Conservation (phyloP, 2,888 invertebrate genomes). For the Stratiomys singularior region DNA sequence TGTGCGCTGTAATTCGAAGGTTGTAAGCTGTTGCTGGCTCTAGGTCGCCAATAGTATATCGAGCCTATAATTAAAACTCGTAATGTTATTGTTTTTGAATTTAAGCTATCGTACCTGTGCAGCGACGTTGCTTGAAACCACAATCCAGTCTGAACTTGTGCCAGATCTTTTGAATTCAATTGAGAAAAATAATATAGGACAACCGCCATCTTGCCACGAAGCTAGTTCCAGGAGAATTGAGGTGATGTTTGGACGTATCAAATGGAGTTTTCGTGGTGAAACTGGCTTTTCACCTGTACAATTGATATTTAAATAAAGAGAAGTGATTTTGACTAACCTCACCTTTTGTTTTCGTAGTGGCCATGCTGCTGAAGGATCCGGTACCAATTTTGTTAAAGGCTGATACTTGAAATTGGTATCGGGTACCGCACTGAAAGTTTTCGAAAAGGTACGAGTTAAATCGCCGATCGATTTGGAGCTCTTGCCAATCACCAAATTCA, state of each 20-base stretch:
- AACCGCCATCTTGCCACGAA: slow-evolving; percentile 84
- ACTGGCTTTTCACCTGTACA: slow-evolving; percentile 69
- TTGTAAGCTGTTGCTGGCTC: slow-evolving; percentile 68
- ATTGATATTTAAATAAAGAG: too few relatives aligned
- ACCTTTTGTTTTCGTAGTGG: slow-evolving; percentile 79
- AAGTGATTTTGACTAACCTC: slow-evolving; percentile 58
- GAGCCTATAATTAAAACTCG: slow-evolving; percentile 59
- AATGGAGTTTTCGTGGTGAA: slow-evolving; percentile 75
- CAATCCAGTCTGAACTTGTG: slow-evolving; percentile 62
- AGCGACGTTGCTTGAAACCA: slow-evolving; percentile 68
- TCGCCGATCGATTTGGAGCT: slow-evolving; percentile 67
- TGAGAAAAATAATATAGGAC: slow-evolving; percentile 77
- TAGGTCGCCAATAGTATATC: slow-evolving; percentile 67
- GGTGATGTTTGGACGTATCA: slow-evolving; percentile 79
- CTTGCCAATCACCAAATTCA: slow-evolving; percentile 69
- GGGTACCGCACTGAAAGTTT: slow-evolving; percentile 80
- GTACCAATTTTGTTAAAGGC: slow-evolving; percentile 81
- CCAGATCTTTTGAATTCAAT: slow-evolving; percentile 62
- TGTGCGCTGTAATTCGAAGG: slow-evolving; percentile 70
- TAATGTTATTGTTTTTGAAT: neutral
- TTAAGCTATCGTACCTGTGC: slow-evolving; percentile 57
- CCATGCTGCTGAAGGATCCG: slow-evolving; percentile 74
- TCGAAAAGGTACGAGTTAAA: slow-evolving; percentile 75
- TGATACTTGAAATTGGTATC: slow-evolving; percentile 78
- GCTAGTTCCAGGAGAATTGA: slow-evolving; percentile 79